These are phyloP conservation scores for Drosophila putrida DNA, from an alignment of 2,888 invertebrate species.

Conservation along the genomic window DNA sequence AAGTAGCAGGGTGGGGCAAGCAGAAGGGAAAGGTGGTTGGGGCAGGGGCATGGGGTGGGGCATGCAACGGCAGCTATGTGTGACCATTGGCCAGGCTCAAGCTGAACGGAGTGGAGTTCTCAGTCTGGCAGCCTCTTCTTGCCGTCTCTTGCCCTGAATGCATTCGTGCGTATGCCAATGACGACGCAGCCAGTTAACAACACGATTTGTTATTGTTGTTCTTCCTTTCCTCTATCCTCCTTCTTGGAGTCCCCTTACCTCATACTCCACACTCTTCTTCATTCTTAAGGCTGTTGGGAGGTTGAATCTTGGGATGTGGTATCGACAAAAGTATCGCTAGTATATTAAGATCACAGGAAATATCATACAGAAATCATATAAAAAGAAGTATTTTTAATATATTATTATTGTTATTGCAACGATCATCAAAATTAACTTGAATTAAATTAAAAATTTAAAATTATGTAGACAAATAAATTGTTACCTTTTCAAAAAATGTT, in stretches of 20 bases:
- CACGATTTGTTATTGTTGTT: slow-evolving; percentile 77
- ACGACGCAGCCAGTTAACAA: slow-evolving; percentile 77
- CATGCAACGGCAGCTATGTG: slow-evolving; percentile 53
- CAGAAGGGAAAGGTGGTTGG: background rate
- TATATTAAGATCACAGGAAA: no score
- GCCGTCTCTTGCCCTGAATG: slow-evolving; percentile 36
- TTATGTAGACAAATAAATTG: no score
- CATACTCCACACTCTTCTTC: background rate
- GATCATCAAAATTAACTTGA: no score
- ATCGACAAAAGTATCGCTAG: no score
- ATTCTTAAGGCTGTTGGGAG: no score
- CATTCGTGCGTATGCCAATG: slow-evolving; percentile 76
- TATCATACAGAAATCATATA: no score
- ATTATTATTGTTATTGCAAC: no score
- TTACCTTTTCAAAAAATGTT: no score
- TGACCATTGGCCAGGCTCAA: slow-evolving; percentile 59
- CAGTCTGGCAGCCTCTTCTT: slow-evolving; percentile 10
- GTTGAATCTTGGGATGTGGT: no score
- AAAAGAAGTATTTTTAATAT: no score
- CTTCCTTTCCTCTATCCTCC: background rate
- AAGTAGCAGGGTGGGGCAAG: background rate
- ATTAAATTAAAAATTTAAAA: no score
- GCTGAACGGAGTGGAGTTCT: slow-evolving; percentile 3
- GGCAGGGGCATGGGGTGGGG: background rate
- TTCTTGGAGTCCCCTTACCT: background rate